Evolutionary conservation across 2,113 vertebrate species (phyloP), one percentile per base, ranked within the genome.

Genomic region (Lipophrys pholis): DNA sequence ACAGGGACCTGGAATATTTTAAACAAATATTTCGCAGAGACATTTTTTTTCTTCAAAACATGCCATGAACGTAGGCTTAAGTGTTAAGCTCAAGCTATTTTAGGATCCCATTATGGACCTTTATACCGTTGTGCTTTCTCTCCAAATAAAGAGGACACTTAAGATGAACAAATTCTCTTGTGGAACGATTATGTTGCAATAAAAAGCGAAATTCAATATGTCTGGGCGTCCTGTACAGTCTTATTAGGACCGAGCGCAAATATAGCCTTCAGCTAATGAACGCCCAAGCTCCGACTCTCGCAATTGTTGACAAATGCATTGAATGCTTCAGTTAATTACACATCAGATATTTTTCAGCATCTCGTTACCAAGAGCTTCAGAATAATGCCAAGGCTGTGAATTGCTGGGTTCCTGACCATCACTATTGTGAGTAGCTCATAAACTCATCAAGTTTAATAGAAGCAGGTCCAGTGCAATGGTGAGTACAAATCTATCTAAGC

Each of bases 241-340:
- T 90, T 92, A 91, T 89, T 91, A 82, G 91, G 89, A 81, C 84
- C 61, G 89, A 90, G 87, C 87, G 57, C 84, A 93, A 92, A 92
- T 89, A 93, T 92, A 92, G 91, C 69, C 68, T 53, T 9, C 43
- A 55, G 40, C 58, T 73, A 63, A 64, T 35, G 55, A 82, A 88
- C 75, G 7, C 75, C 77, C 42, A 58, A 39, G 46, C 15, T 56
- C 76, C 72, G 62, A 73, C 49, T 70, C 35, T 76, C 42, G 58
- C 50, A 67, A 79, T 75, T 87, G 88, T 83, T 91, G 73, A 89
- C 82, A 83, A 80, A 89, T 83, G 42, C 62, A 61, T 58, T 7
- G 74, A 81, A 81, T 9, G 4, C 59, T 72, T 83, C 45, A 52
- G 56, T 71, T 86, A 80, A 87, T 89, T 81, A 73, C 60, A 53